phyloP scores from a whole-genome alignment of 2,888 invertebrate genomes.

The Synergus umbraculus region DNA sequence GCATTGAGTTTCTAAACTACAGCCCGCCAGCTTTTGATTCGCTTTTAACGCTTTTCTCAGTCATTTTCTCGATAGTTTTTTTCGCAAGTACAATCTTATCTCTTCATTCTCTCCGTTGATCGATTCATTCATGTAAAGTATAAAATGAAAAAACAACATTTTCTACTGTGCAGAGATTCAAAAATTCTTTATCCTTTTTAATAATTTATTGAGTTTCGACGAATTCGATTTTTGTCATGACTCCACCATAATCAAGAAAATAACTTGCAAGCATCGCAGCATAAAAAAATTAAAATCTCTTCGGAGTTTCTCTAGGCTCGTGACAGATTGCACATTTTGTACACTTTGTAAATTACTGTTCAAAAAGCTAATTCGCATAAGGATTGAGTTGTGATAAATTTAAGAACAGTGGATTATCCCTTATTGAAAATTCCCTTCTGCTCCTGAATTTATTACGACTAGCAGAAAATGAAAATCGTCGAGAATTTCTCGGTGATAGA shows the following conservation, averaged over 20 bases:
- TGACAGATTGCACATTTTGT: conserved; percentile 10
- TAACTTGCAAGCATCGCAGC: conserved; percentile 22
- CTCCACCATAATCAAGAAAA: conserved; percentile 41
- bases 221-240: conserved; percentile 2
- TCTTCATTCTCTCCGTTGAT: neutral
- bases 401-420: neutral
- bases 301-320: conserved; percentile 39
- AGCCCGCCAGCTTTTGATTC: conserved; percentile 18
- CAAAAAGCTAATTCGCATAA: conserved; percentile 26
- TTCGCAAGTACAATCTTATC: conserved; percentile 7
- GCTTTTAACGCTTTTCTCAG: conserved; percentile 27
- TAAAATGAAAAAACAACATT: neutral
- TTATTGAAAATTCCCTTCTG: neutral
- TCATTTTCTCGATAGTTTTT: neutral
- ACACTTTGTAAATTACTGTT: conserved; percentile 10
- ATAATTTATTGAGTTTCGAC: conserved; percentile 19
- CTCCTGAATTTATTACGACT: neutral
- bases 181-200: neutral
- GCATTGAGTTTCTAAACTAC: conserved; percentile 58
- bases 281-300: conserved; percentile 43
- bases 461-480: conserved; percentile 23
- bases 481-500: conserved; percentile 16
- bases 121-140: neutral
- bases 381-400: neutral
- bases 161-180: neutral